Base-by-base conservation (phyloP, 1,140 invertebrate genomes). In the Bombus impatiens region DNA sequence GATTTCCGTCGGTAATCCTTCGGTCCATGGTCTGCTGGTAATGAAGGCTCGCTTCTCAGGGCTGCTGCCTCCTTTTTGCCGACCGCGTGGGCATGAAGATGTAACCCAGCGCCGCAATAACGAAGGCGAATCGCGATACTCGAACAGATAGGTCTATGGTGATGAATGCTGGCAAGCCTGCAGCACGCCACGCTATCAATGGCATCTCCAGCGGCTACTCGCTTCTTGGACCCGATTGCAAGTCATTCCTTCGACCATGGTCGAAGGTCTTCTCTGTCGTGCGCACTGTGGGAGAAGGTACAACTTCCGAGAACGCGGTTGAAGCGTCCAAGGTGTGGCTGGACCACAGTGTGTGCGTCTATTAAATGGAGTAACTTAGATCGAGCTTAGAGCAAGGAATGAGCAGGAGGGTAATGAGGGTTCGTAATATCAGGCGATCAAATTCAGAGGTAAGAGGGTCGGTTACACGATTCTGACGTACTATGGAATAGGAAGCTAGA, bases 81-180 rank as follows among this genome's bases (percentile, higher is more conserved):
- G 15, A 13, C 76, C 85, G 78, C 77, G 86, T 87, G 78, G 88
- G 83, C 86, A 90, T 90, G 83, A 91, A 91, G 90, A 90, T 88
- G 89, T 91, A 91, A 90, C 82, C 84, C 67, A 72, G 42, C 44
- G 82, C 42, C 74, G 90, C 87, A 88, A 86, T 91, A 91, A 91
- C 90, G 85, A 92, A 85, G 88, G 65, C 53, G 83, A 90, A 86
- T 87, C 59, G 78, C 78, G 88, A 91, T 92, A 90, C 81, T 44
- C 80, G 79, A 47, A 84, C 78, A 91, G 90, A 91, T 91, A 91
- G 76, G 86, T 85, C 86, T 57, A 86, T 86, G 80, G 84, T 91
- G 88, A 91, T 91, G 90, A 92, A 91, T 90, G 89, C 87, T 86
- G 89, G 82, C 87, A 87, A 72, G 87, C 87, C 84, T 88, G 80